Evolutionary conservation across 2,113 vertebrate genomes (phyloP), one percentile per base, ranked within the genome.

Genomic region (mouse (Mus musculus)): DNA sequence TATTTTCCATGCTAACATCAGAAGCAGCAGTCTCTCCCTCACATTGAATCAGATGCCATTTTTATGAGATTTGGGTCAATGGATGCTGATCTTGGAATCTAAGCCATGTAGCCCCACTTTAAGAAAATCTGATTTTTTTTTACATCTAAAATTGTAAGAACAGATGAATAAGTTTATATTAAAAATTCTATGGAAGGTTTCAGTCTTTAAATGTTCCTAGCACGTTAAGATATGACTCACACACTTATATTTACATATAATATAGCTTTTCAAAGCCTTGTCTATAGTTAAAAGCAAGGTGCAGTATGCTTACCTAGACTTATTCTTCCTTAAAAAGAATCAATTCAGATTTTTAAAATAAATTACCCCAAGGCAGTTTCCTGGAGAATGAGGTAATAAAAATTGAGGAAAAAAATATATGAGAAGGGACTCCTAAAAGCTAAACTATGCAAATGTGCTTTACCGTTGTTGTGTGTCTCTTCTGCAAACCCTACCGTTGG

Each of bases 321-420:
- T 67, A 46, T 94, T 93, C 61, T 28, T 33, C 49, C 49, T 86
- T 56, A 78, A 80, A 39, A 59, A 89, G 63, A 90, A 52, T 82
- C 33, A 91, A 24, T 91, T 54, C 30, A 73, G 84, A 84, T 11
- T 85, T 95, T 92, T 36, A 22, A 87, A 94, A 93, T 49, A 96
- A 95, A 61, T 42, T 6, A 76, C 39, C n/a, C 20, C 63, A 80
- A 61, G 26, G 10, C 33, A 82, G 69, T 90, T 94, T 94, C 85
- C 84, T 97, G 39, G 39, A 46, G 96, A 95, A 86, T 78, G 49
- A 30, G 30, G 22, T 88, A 90, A 92, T 75, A 86, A 95, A 92
- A 82, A 67, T 82, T 71, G 39, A 95, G 65, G 76, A 42, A 76
- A 46, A 80, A 69, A 81, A 67, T 30, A 54, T 46, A 76, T 81